Evolutionary conservation across 2,888 invertebrate species (phyloP).

Genomic region (Chydorus sphaericus): DNA sequence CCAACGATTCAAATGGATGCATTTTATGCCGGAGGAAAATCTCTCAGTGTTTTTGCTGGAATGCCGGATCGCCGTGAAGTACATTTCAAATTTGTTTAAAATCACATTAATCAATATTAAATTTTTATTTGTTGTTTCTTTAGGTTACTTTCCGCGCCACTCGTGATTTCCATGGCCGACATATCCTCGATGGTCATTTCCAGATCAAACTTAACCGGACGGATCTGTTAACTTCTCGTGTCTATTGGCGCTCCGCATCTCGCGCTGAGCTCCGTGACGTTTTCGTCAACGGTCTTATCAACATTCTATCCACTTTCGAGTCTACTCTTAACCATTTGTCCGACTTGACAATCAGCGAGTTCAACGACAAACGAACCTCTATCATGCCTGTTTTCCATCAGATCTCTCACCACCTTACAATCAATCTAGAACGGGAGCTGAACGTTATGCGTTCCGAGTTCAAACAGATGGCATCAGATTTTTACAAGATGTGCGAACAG

Average conservation of each 20-base stretch:
- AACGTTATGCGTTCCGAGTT: slow-evolving; percentile 19
- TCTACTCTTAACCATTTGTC: slow-evolving; percentile 8
- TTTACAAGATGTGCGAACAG: slow-evolving; percentile 20
- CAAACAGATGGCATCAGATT: slow-evolving; percentile 14
- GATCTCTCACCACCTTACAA: slow-evolving; percentile 13
- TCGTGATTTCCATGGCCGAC: slow-evolving; percentile 21
- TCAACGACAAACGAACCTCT: slow-evolving; percentile 17
- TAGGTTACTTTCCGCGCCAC: slow-evolving; percentile 21
- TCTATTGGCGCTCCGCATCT: slow-evolving; percentile 24
- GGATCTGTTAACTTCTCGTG: slow-evolving; percentile 22
- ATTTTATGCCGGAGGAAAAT: slow-evolving; percentile 18
- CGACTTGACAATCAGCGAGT: slow-evolving; percentile 15
- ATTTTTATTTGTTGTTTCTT: too few relatives aligned
- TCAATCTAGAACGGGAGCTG: slow-evolving; percentile 16
- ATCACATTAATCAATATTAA: too few relatives aligned
- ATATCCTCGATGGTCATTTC: slow-evolving; percentile 22
- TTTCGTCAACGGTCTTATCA: slow-evolving; percentile 15
- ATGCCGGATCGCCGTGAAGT: slow-evolving; percentile 24
- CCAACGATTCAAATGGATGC: slow-evolving; percentile 3
- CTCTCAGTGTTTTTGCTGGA: slow-evolving; percentile 21
- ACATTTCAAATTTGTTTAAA: too few relatives aligned
- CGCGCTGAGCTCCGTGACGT: slow-evolving; percentile 18
- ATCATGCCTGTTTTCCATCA: slow-evolving; percentile 15
- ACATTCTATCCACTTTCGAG: slow-evolving; percentile 14
- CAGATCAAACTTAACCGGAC: slow-evolving; percentile 23